These are phyloP conservation scores for Andricus quercusramuli DNA, from an alignment of 2,888 invertebrate genomes.

Conservation along the genomic window DNA sequence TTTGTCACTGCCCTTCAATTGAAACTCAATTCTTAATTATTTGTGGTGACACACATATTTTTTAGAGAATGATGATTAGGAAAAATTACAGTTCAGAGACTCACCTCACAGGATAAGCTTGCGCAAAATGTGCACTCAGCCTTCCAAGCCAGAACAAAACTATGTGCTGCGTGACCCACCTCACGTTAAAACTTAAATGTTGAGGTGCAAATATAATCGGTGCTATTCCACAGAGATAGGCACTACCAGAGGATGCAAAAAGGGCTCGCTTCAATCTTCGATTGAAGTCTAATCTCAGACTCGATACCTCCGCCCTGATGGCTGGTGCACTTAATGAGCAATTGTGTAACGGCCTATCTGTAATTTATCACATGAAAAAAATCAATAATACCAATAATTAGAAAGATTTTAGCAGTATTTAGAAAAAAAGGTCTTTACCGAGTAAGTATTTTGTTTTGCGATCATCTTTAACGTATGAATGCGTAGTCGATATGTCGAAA, in stretches of 20 bases:
- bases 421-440: conserved; percentile 59
- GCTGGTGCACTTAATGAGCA: conserved; percentile 87
- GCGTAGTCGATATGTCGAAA: conserved; percentile 82
- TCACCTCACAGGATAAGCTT: conserved; percentile 82
- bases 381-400: background rate
- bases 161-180: conserved; percentile 91
- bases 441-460: conserved; percentile 72
- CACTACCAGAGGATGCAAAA: conserved; percentile 73
- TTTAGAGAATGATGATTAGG: too few species aligned
- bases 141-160: conserved; percentile 91
- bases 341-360: conserved; percentile 86
- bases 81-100: too few species aligned
- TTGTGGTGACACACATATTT: too few species aligned
- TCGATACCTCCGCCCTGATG: conserved; percentile 91
- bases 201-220: conserved; percentile 75
- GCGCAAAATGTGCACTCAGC: conserved; percentile 81
- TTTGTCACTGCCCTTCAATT: too few species aligned
- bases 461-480: conserved; percentile 75
- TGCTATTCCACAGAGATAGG: conserved; percentile 74
- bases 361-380: conserved; percentile 49
- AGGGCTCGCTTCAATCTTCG: conserved; percentile 92
- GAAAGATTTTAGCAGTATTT: background rate
- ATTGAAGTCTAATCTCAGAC: conserved; percentile 92
- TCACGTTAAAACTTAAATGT: conserved; percentile 88
- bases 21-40: too few species aligned